Evolutionary conservation across 2,888 invertebrate species (phyloP), one percentile per base, ranked within the genome.

Genomic region (Cheilosia soror): DNA sequence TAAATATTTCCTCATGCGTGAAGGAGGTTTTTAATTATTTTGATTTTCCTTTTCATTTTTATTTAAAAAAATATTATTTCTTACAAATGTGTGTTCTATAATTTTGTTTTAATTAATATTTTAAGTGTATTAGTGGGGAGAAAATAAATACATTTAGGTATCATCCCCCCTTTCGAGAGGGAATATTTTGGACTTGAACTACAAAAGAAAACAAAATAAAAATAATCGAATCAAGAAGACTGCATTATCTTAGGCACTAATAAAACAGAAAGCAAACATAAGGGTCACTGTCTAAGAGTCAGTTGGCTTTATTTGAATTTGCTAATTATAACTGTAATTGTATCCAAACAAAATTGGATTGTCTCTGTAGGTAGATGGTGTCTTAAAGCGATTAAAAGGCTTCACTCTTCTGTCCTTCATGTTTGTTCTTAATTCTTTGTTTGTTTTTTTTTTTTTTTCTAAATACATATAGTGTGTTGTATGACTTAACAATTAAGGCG

Each of bases 11-110:
- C 66, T 63, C 68, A 13, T 53, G 37, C 68, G 44, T 73, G 60
- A 53, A 62, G 27, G 37, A 73, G 27, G 37, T 73, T 62, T 68
- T 47, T 29, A 25, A 44, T 53, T 40, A 29, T 42, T 60, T 58
- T 4, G 11, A 37, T 11, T 76, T 55, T 58, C 47, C 13, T 75
- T 47, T 73, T 58, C n/a, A 31, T 29, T 66, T 75, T 68, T 84
- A 65, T 80, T 84, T 85, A 85, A 85, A 85, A 85, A 85, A 85
- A 85, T 85, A 85, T 83, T 63, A 58, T 84, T 84, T 80, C 76
- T 85, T 85, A 85, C 80, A 85, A 85, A 80, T 85, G 80, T 85
- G 79, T 73, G 63, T 79, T 80, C 49, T 79, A 62, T 60, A 76
- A 65, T 75, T 62, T 51, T 25, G 25, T 47, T 51, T 73, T 80